Evolutionary conservation across 2,113 vertebrate species (phyloP).

Genomic region (Ophiodon elongatus): DNA sequence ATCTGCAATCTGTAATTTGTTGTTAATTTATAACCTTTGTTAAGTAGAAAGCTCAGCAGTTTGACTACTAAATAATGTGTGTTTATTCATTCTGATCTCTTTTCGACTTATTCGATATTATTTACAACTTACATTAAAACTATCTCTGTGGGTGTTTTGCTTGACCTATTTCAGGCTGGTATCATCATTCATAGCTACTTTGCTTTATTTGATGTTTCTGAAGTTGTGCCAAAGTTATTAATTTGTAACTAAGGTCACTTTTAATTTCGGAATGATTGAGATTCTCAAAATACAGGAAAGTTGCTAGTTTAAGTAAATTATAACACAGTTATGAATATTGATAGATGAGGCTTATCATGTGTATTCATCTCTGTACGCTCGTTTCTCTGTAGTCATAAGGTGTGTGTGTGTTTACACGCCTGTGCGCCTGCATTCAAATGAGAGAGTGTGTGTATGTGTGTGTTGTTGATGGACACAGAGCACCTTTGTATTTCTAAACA

Average conservation of each 20-base stretch:
- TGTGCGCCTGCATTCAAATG: constrained; percentile 48
- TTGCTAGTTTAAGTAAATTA: not conserved
- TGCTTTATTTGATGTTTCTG: not conserved
- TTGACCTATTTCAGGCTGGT: not conserved
- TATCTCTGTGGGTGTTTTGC: constrained; percentile 12
- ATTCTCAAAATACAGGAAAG: not conserved
- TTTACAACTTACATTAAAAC: not conserved
- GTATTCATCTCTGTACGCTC: not conserved
- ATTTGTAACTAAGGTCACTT: not conserved
- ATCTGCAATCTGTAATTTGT: constrained; percentile 1
- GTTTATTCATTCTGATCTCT: not conserved
- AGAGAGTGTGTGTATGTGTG: constrained; percentile 23
- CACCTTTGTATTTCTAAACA: constrained; percentile 66
- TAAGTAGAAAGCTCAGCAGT: not conserved
- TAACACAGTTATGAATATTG: not conserved
- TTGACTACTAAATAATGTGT: not conserved
- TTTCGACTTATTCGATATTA: not conserved
- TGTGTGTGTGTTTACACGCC: constrained; percentile 29
- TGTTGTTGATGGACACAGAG: constrained; percentile 52
- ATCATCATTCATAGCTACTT: not conserved
- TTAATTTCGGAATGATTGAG: not conserved
- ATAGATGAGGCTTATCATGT: not conserved
- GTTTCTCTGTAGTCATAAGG: not conserved
- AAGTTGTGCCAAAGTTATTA: not conserved
- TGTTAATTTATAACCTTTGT: constrained; percentile 16